A percentile compares a stretch with the other conserved stretches of the same genome.
Evolutionary conservation across 2,113 vertebrate genomes (phyloP).

Genomic region (Lichenostomus cassidix): DNA sequence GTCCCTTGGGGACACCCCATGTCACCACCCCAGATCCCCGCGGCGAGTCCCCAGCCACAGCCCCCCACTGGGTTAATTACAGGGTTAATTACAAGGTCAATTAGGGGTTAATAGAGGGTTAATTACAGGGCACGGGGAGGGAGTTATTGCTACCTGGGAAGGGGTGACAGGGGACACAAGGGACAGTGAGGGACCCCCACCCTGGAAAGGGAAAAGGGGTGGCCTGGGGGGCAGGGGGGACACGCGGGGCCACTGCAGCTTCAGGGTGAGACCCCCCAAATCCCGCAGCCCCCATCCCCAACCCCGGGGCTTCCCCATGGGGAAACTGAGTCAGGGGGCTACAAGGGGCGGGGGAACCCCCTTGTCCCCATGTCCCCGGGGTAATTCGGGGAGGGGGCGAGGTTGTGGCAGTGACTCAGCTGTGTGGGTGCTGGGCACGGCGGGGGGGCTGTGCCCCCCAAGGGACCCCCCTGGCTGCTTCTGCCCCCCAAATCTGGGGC

Average conservation of each 20-base stretch:
- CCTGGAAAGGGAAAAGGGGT: no score
- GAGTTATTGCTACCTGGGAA: conserved; percentile 21
- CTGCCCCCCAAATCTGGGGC: background rate
- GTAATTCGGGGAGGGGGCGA: background rate
- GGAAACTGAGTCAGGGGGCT: background rate
- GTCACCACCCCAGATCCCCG: background rate
- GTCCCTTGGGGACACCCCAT: background rate
- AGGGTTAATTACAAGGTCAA: background rate
- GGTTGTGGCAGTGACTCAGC: conserved; percentile 54
- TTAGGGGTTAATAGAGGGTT: background rate
- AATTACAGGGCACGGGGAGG: background rate
- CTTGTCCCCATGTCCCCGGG: background rate
- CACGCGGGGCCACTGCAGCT: background rate
- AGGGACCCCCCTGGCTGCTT: accelerated
- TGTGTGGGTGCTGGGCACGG: background rate
- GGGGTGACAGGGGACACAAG: background rate
- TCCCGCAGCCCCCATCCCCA: no score
- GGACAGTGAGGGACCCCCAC: background rate
- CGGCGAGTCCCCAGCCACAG: background rate
- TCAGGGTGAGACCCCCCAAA: background rate
- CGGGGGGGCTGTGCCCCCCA: no score
- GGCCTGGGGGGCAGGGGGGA: background rate
- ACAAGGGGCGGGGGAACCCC: no score
- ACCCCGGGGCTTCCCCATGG: background rate
- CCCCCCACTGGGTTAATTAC: background rate